Conservation (phyloP, 2,888 invertebrate genomes). For the Gerosis bhagava region DNA sequence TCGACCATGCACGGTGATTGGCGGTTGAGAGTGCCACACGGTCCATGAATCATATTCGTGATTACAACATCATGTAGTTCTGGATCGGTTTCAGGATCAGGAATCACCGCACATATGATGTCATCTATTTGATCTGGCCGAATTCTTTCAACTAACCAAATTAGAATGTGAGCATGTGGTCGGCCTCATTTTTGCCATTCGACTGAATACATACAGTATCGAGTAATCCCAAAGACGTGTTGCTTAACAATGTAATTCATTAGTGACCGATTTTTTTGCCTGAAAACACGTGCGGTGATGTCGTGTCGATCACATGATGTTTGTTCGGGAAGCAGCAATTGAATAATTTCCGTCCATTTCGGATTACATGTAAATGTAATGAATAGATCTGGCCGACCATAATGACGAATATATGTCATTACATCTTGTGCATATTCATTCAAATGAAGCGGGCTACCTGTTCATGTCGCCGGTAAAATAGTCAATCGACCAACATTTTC, state of each 20-base stretch:
- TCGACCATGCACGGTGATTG: constrained; percentile 54
- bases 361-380: constrained; percentile 1
- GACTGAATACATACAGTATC: constrained; percentile 32
- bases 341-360: not conserved
- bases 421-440: not conserved
- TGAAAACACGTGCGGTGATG: not conserved
- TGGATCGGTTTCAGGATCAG: constrained; percentile 33
- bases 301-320: not conserved
- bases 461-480: not conserved
- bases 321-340: not conserved
- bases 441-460: not conserved
- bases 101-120: constrained; percentile 34
- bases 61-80: constrained; percentile 41
- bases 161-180: constrained; percentile 37
- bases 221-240: not conserved
- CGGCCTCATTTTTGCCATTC: constrained; percentile 32
- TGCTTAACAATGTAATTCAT: not conserved
- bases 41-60: constrained; percentile 58
- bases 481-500: not conserved
- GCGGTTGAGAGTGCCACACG: constrained; percentile 50
- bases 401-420: not conserved
- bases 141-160: constrained; percentile 40
- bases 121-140: constrained; percentile 34
- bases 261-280: not conserved
- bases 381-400: not conserved